These are phyloP conservation scores for Melanotaenia boesemani DNA, from an alignment of 2,797 vertebrate species.

Conservation along the genomic window DNA sequence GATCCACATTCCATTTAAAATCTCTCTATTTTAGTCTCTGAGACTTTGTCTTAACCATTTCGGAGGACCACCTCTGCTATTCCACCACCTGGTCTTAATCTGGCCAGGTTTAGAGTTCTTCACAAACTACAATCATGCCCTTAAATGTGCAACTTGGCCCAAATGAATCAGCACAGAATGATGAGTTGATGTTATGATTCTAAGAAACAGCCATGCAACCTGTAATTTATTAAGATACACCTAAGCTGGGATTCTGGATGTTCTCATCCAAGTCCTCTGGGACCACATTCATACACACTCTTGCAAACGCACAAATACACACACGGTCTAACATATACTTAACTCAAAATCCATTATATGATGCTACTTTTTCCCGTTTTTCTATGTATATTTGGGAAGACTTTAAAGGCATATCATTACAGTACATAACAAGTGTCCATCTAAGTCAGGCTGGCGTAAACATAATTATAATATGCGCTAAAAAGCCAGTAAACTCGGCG, in stretches of 20 bases:
- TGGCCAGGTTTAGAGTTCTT: conserved; percentile 27
- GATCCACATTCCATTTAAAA: not conserved
- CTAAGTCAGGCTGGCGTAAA: conserved; percentile 19
- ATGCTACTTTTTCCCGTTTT: not conserved
- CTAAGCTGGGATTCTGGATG: conserved; percentile 55
- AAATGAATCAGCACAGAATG: conserved; percentile 20
- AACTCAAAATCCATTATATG: conserved; percentile 16
- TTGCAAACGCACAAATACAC: conserved; percentile 4
- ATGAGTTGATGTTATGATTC: conserved; percentile 16
- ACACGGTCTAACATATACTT: conserved; percentile 21
- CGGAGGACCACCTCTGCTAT: conserved; percentile 16
- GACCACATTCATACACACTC: conserved; percentile 31
- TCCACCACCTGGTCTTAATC: conserved; percentile 10
- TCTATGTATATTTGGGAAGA: not conserved
- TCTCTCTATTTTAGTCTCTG: not conserved
- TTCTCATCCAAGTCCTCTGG: conserved; percentile 43
- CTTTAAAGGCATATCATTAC: not conserved
- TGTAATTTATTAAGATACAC: conserved; percentile 54
- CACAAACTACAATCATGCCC: conserved; percentile 9
- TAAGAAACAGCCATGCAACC: conserved; percentile 34
- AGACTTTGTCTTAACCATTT: conserved; percentile 7
- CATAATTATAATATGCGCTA: not conserved
- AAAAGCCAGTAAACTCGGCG: conserved; percentile 3
- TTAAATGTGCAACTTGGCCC: conserved; percentile 4
- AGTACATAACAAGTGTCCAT: conserved; percentile 48